phyloP scores from a whole-genome alignment of 1,140 invertebrate species.

The Oreohelix idahoensis region DNA sequence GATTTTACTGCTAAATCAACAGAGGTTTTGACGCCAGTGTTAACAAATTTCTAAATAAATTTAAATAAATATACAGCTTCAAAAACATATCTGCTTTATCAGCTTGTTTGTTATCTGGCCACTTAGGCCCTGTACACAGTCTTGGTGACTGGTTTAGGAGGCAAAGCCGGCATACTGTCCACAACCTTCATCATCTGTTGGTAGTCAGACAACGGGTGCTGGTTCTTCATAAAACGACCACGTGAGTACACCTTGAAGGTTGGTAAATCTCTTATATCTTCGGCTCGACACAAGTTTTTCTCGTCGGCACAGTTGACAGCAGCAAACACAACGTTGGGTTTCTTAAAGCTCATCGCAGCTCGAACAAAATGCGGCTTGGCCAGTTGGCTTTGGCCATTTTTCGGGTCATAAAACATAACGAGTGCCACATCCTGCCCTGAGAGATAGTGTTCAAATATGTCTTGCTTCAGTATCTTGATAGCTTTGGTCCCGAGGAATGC shows the following conservation, averaged over 20 bases:
- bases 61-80: too few species aligned
- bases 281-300: not conserved
- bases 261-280: not conserved
- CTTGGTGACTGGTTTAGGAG: not conserved
- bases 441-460: not conserved
- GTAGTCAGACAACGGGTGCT: not conserved
- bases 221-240: not conserved
- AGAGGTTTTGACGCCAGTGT: too few species aligned
- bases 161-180: not conserved
- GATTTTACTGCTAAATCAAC: not conserved
- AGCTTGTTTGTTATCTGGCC: not conserved
- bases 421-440: not conserved
- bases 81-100: too few species aligned
- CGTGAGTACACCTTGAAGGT: not conserved
- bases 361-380: not conserved
- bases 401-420: slow-evolving; percentile 18
- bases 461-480: not conserved
- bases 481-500: not conserved
- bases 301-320: slow-evolving; percentile 9
- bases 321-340: not conserved
- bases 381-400: not conserved
- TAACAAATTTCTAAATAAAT: too few species aligned
- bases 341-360: not conserved
- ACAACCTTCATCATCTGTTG: not conserved
- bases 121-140: not conserved